A percentile compares a stretch with the other conserved stretches of the same genome.
phyloP scores from a whole-genome alignment of 2,797 vertebrate genomes.

The Perodicticus potto region DNA sequence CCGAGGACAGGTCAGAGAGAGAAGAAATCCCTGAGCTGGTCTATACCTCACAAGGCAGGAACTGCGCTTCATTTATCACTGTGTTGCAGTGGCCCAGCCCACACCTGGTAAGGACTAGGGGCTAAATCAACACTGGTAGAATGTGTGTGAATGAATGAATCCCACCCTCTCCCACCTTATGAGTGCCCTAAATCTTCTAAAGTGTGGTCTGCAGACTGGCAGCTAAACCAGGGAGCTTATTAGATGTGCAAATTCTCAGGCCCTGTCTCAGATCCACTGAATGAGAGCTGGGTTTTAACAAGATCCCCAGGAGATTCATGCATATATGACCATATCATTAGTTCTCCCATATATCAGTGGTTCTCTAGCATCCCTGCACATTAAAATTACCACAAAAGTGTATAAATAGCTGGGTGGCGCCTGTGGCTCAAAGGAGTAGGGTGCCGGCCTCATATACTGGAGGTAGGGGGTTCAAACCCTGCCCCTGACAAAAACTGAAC shows the following conservation, averaged over 20 bases:
- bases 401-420: no score
- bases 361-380: neutral
- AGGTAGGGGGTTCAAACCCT: no score
- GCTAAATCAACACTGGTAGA: neutral
- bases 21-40: neutral
- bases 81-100: no score
- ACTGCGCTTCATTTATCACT: neutral
- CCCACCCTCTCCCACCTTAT: neutral
- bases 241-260: neutral
- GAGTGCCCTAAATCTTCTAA: neutral
- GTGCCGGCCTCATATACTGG: no score
- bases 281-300: neutral
- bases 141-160: neutral
- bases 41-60: neutral
- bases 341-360: neutral
- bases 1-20: no score
- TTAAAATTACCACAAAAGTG: neutral
- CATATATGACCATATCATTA: fast-evolving
- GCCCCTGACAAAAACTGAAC: no score
- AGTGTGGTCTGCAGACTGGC: neutral
- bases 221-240: fast-evolving
- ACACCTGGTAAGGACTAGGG: neutral
- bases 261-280: neutral
- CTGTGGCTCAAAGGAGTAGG: no score
- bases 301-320: fast-evolving